A percentile compares a stretch with the other conserved stretches of the same genome.
phyloP scores from a whole-genome alignment of 1,140 invertebrate species.

The Hylyphantes graminicola region DNA sequence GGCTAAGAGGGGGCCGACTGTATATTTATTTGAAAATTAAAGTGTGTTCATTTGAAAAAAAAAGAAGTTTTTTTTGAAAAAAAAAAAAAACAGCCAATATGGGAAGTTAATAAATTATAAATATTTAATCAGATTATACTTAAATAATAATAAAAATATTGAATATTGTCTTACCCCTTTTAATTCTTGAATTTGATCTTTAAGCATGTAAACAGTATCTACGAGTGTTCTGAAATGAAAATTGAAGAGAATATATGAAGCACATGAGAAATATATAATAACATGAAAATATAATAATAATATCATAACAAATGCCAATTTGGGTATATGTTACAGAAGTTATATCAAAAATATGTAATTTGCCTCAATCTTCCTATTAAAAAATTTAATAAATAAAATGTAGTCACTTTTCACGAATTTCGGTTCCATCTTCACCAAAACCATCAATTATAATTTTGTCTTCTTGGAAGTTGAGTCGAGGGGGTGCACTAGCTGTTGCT shows the following conservation, averaged over 20 bases:
- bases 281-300: background rate
- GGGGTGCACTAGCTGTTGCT: slow-evolving; percentile 65
- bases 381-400: background rate
- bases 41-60: too few relatives aligned
- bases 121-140: too few relatives aligned
- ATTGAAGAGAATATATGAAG: background rate
- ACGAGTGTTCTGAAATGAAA: slow-evolving; percentile 73
- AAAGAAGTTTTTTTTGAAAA: too few relatives aligned
- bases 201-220: slow-evolving; percentile 78
- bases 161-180: slow-evolving; percentile 67
- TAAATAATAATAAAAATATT: too few relatives aligned
- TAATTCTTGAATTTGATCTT: slow-evolving; percentile 75
- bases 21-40: too few relatives aligned
- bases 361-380: background rate
- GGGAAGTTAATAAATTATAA: too few relatives aligned
- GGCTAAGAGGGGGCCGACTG: too few relatives aligned
- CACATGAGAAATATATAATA: background rate
- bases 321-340: background rate
- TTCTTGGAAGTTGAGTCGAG: slow-evolving; percentile 73
- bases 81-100: too few relatives aligned
- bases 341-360: too few relatives aligned
- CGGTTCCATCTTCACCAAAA: slow-evolving; percentile 67
- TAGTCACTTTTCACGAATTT: slow-evolving; percentile 72
- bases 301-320: background rate
- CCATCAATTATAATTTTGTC: slow-evolving; percentile 74